Evolutionary conservation across 1,140 invertebrate genomes (phyloP), one percentile per base, ranked within the genome.

Genomic region (Teleopsis dalmanni): DNA sequence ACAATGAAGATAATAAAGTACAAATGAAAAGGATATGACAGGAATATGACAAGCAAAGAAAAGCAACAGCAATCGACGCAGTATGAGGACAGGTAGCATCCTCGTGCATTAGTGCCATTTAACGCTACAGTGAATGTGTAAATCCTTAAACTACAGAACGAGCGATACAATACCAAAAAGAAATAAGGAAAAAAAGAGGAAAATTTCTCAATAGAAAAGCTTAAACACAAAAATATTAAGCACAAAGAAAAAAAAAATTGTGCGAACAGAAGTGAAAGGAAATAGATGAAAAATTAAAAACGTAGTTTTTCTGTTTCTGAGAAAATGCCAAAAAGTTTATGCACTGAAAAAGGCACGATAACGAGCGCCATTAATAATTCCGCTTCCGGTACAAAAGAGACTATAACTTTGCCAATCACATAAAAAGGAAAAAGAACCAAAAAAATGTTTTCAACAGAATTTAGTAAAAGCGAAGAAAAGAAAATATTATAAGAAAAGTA

Each of bases 301-400:
- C 41, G 13, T 11, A 29, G 16, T 29, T 29, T 43, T 16, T 31
- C n/a, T 21, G 25, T 25, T 25, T 43, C 31, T 43, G 41, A 43
- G 26, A 18, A 29, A 43, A 43, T 43, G 41, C 26, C 41, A 43
- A 43, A 65, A 65, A 65, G 57, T 65, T 65, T 65, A 65, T 65
- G 62, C 65, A 65, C 62, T 60, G 62, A 65, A 65, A 65, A 62
- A 60, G 59, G 62, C 62, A 65, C 49, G 62, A 65, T 65, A 65
- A 65, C 62, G 62, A 65, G 62, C 54, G 57, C 49, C 62, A 65
- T 65, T 65, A 65, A 65, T 65, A 65, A 65, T 65, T 57, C 55
- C 57, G 27, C 16, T 43, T 43, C 41, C 41, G 41, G 41, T 19
- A 19, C 26, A 9, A 31, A 14, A 14, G 23, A 41, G 3, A 26